Evolutionary conservation across 2,797 vertebrate species (phyloP).

Genomic region (Fistularia tabacaria): DNA sequence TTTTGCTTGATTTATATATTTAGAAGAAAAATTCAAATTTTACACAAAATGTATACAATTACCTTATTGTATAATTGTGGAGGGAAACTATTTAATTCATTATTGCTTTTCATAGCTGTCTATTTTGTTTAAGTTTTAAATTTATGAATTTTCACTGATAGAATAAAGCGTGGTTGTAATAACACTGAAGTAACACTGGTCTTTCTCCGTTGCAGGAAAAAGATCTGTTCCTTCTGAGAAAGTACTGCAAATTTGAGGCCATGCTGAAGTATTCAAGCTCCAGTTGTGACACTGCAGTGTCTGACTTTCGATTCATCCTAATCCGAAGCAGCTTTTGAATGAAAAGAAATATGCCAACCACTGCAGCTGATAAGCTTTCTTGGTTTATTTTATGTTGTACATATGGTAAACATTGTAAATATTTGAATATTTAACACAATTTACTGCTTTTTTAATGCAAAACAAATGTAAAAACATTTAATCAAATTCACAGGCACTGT

Average conservation of each 20-base stretch:
- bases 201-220: slow-evolving; percentile 59
- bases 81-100: too few relatives aligned
- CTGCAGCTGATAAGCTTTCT: slow-evolving; percentile 43
- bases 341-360: slow-evolving; percentile 55
- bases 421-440: slow-evolving; percentile 30
- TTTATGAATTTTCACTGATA: background rate
- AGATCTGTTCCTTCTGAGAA: slow-evolving; percentile 62
- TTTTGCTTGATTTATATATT: too few relatives aligned
- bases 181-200: slow-evolving; percentile 21
- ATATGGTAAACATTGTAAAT: slow-evolving; percentile 62
- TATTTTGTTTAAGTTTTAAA: too few relatives aligned
- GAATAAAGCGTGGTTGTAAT: background rate
- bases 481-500: too few relatives aligned
- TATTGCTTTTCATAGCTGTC: background rate
- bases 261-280: too few relatives aligned
- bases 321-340: slow-evolving; percentile 24
- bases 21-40: too few relatives aligned
- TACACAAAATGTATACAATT: too few relatives aligned
- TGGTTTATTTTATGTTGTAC: slow-evolving; percentile 64
- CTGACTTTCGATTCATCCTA: background rate
- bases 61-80: too few relatives aligned
- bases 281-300: background rate
- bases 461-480: background rate
- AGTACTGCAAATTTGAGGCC: too few relatives aligned
- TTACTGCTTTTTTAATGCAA: slow-evolving; percentile 27